Conservation (phyloP, 1,140 invertebrate genomes). For the Tetramorium simillimum region DNA sequence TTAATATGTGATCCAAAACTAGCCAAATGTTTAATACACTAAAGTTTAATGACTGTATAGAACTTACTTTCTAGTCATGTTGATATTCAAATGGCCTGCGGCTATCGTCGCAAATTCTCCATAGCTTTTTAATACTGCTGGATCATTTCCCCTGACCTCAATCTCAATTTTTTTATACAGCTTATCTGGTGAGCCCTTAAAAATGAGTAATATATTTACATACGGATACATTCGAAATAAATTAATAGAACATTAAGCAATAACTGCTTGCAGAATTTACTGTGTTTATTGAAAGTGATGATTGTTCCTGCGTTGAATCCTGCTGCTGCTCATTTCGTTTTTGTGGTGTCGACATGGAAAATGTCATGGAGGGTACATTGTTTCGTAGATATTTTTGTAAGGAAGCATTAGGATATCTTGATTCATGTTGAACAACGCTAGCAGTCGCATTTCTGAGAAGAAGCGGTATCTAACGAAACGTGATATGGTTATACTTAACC, state of each 20-base stretch:
- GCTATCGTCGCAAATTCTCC: constrained; percentile 92
- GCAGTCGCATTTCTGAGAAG: constrained; percentile 30
- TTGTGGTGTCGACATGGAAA: neutral
- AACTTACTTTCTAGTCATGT: constrained; percentile 90
- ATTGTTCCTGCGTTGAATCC: neutral
- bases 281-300: neutral
- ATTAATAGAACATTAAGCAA: constrained; percentile 20
- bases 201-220: constrained; percentile 32
- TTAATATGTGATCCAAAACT: neutral
- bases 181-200: constrained; percentile 88
- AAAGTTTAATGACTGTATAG: neutral
- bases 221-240: neutral
- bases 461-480: constrained; percentile 31
- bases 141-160: constrained; percentile 95
- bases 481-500: constrained; percentile 44
- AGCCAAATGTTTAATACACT: neutral
- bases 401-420: neutral
- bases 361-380: neutral
- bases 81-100: constrained; percentile 92
- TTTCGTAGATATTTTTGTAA: neutral
- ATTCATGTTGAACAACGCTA: neutral
- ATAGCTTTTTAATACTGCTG: constrained; percentile 95
- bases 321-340: constrained; percentile 1
- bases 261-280: constrained; percentile 28
- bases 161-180: constrained; percentile 94